Conservation (phyloP, 2,797 vertebrate genomes). For the Phoebastria nigripes region DNA sequence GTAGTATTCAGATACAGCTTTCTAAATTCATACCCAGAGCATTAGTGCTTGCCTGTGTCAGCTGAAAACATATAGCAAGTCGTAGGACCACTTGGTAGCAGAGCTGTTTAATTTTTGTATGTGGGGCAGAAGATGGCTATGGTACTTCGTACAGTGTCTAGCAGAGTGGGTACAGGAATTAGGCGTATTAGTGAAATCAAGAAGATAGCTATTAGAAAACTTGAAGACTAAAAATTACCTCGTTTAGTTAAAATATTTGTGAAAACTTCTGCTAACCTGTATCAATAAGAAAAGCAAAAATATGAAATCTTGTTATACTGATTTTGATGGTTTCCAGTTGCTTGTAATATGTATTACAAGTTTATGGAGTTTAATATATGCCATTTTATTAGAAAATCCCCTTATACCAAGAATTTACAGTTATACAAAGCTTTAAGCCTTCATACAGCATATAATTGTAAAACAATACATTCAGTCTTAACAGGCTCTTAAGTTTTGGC, state of each 20-base stretch:
- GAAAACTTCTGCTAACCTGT: not conserved
- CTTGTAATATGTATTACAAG: not conserved
- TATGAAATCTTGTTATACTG: not conserved
- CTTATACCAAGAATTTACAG: not conserved
- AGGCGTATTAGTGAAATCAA: not conserved
- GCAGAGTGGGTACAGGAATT: not conserved
- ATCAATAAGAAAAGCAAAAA: not conserved
- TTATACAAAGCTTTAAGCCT: not conserved
- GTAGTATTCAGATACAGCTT: not conserved
- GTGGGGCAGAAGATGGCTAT: not conserved
- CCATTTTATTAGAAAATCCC: not conserved
- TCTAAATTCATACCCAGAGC: not conserved
- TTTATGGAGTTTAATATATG: not conserved
- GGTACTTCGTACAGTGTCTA: not conserved
- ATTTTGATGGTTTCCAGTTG: not conserved
- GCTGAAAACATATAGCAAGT: not conserved
- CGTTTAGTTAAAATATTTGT: not conserved
- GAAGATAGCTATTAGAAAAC: not conserved
- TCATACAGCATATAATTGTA: accelerated
- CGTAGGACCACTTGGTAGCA: not conserved
- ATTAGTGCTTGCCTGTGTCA: not conserved
- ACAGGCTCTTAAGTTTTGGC: not conserved
- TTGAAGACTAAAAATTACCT: not conserved
- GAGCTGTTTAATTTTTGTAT: not conserved
- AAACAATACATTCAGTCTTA: accelerated